Conservation (phyloP, 2,797 vertebrate species). For the Sternarchorhynchus goeldii region DNA sequence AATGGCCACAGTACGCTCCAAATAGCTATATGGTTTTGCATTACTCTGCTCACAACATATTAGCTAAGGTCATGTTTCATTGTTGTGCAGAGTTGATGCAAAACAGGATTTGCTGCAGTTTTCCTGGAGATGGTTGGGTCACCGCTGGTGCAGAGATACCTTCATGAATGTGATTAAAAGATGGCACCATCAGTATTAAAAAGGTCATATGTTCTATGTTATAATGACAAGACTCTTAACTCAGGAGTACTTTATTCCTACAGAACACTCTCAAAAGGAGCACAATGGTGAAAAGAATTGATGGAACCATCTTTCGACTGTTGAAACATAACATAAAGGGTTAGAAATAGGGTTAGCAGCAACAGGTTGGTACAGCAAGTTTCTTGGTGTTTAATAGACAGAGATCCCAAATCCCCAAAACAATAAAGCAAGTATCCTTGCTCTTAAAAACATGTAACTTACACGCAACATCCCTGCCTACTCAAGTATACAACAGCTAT, state of each 20-base stretch:
- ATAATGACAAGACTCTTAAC: background rate
- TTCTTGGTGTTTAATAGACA: slow-evolving; percentile 75
- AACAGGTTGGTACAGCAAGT: slow-evolving; percentile 75
- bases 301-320: slow-evolving; percentile 27
- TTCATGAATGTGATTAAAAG: slow-evolving; percentile 36
- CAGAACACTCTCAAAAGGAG: slow-evolving; percentile 19
- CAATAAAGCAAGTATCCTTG: slow-evolving; percentile 42
- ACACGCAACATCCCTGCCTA: slow-evolving; percentile 40
- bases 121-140: slow-evolving; percentile 30
- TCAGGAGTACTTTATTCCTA: slow-evolving; percentile 11
- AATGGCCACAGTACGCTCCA: slow-evolving; percentile 33
- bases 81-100: background rate
- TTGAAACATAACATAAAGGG: slow-evolving; percentile 60
- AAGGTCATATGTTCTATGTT: background rate
- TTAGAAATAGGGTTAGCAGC: slow-evolving; percentile 76
- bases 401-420: slow-evolving; percentile 60
- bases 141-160: slow-evolving; percentile 36
- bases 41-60: background rate
- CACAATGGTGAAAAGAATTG: slow-evolving; percentile 17
- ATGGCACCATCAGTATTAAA: slow-evolving; percentile 32
- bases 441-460: slow-evolving; percentile 38
- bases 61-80: slow-evolving; percentile 11
- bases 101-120: slow-evolving; percentile 31
- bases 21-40: slow-evolving; percentile 7
- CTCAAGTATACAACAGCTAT: slow-evolving; percentile 55